Conservation (phyloP, 35 echinoderm and acorn worm genomes). For the Apostichopus japonicus region DNA sequence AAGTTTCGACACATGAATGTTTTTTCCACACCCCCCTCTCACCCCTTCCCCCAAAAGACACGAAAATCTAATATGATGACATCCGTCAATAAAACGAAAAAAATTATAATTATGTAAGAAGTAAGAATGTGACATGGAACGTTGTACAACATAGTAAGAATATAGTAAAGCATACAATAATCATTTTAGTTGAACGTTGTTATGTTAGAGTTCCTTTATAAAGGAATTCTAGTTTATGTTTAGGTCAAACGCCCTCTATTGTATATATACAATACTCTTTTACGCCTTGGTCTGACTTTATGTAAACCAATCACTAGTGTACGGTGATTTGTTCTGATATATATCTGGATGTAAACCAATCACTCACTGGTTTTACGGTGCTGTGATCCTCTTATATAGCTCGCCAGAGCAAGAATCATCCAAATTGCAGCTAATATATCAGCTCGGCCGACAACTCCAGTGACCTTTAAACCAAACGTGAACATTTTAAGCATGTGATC, state of each 20-base stretch:
- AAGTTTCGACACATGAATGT: too few species aligned
- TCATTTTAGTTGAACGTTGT: too few species aligned
- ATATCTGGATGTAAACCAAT: too few species aligned
- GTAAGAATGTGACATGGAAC: too few species aligned
- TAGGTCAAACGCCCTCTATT: not conserved
- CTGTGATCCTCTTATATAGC: constrained; percentile 33
- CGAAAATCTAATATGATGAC: not conserved
- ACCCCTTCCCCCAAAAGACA: not conserved
- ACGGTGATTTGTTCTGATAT: too few species aligned
- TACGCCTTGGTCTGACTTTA: not conserved
- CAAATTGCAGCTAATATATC: constrained; percentile 71
- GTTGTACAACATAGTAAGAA: too few species aligned
- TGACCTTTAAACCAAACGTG: constrained; percentile 39
- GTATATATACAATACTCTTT: not conserved
- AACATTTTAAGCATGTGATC: not conserved
- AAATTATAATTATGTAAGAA: not conserved
- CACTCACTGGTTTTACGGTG: not conserved
- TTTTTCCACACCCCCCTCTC: not conserved
- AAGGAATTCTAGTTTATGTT: not conserved
- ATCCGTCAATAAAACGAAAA: not conserved
- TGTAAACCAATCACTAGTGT: too few species aligned
- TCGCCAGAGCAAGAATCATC: constrained; percentile 56
- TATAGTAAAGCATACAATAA: too few species aligned
- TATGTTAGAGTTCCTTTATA: not conserved
- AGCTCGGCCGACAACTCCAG: constrained; percentile 67